Conservation (phyloP, 2,797 vertebrate species). For the Oreochromis mossambicus region DNA sequence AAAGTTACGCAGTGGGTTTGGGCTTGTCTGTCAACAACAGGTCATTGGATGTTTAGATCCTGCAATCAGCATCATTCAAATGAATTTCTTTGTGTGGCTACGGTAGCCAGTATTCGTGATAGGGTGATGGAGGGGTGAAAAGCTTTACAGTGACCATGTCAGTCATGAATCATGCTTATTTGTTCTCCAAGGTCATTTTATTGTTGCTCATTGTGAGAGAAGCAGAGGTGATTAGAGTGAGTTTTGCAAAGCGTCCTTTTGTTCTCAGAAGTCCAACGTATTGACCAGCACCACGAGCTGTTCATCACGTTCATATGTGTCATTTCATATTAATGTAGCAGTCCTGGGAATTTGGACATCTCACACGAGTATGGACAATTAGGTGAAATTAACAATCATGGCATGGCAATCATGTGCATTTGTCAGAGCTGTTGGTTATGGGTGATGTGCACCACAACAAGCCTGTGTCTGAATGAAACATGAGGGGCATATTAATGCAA, state of each 20-base stretch:
- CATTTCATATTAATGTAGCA: not conserved
- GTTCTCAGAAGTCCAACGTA: not conserved
- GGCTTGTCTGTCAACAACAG: conserved; percentile 71
- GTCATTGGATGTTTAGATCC: conserved; percentile 54
- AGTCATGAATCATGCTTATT: conserved; percentile 54
- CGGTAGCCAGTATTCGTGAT: not conserved
- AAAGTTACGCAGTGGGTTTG: conserved; percentile 76
- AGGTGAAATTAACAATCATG: conserved; percentile 30
- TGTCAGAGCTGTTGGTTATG: conserved; percentile 44
- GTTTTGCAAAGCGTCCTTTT: not conserved
- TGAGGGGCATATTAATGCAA: conserved; percentile 72
- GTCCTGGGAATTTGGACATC: not conserved
- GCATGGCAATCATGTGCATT: conserved; percentile 23
- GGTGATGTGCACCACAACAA: conserved; percentile 42
- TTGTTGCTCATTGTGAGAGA: conserved; percentile 42
- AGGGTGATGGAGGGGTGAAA: not conserved
- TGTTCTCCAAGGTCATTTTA: conserved; percentile 74
- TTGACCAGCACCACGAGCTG: not conserved
- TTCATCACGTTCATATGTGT: not conserved
- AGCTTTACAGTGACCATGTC: conserved; percentile 27
- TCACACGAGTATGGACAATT: not conserved
- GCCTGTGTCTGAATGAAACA: conserved; percentile 61
- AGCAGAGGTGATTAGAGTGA: not conserved
- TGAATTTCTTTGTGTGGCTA: not conserved
- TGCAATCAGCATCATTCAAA: conserved; percentile 17